Base-by-base conservation (phyloP, 1,140 invertebrate genomes). In the Eurosta solidaginis region DNA sequence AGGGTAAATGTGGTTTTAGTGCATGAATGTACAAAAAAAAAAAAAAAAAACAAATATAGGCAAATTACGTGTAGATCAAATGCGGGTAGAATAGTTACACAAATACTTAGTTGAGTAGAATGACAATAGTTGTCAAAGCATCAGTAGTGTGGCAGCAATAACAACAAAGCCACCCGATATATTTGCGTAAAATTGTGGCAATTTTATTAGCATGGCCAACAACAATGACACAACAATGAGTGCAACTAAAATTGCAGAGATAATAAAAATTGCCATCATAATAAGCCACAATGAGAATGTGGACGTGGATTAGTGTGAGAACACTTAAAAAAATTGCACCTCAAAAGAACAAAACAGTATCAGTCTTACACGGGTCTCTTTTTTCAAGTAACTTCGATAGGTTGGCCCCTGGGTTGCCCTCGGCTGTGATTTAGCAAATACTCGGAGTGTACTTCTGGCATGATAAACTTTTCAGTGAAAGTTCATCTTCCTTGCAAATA, bases 151-250 rank as follows among this genome's bases (percentile, higher is more conserved):
- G 22, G 12, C 50, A 29, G 14, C 25, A 54, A 25, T 25, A 20
- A 54, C 50, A 54, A 25, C 50, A 27, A n/a, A n/a, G n/a, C n/a
- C n/a, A n/a, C n/a, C n/a, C n/a, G n/a, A 20, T 20, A 54, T 25
- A 25, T 22, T 22, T 7, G 14, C 59, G 22, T 40, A 1, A 20
- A 33, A 9, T 20, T 6, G 59, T 68, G 33, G n/a, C 6, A 29
- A 68, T 68, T 68, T 68, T 68, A 68, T 68, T n/a, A 36, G 33
- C 33, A 68, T 68, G 20, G 59, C 29, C 59, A 68, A 68, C 52
- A 68, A 10, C 59, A 22, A 40, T 40, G 59, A 36, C 59, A 33
- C 59, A 68, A 68, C 59, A 68, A 68, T 68, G 59, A 68, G 59
- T 40, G 33, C 59, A 68, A 68, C 59, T 40, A 20, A 68, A 68